Conservation (phyloP, 2,797 vertebrate species). For the Phalloptychus januarius region DNA sequence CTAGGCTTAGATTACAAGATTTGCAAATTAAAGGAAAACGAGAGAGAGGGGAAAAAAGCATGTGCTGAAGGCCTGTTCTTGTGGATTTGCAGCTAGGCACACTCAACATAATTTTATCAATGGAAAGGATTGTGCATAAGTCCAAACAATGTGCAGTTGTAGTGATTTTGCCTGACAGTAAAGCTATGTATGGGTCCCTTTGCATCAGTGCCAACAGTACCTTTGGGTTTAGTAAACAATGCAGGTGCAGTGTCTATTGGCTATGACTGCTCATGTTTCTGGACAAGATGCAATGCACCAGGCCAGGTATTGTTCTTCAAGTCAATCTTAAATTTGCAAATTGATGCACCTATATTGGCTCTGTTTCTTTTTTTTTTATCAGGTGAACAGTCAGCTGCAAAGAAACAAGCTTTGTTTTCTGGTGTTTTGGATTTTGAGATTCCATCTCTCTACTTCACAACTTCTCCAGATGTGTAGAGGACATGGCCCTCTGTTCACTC, state of each 20-base stretch:
- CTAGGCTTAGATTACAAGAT: conserved; percentile 97
- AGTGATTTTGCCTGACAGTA: conserved; percentile 75
- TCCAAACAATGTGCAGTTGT: conserved; percentile 80
- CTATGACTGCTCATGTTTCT: conserved; percentile 58
- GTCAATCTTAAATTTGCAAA: conserved; percentile 26
- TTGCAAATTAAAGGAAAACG: conserved; percentile 97
- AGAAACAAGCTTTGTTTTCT: conserved; percentile 74
- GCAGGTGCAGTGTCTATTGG: conserved; percentile 49
- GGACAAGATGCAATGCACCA: conserved; percentile 61
- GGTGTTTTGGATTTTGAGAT: conserved; percentile 62
- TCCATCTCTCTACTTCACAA: conserved; percentile 54
- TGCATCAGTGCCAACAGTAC: conserved; percentile 57
- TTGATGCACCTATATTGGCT: conserved; percentile 49
- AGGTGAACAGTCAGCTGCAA: conserved; percentile 72
- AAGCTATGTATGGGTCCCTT: conserved; percentile 61
- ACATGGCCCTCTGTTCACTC: conserved; percentile 69
- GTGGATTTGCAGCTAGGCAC: conserved; percentile 79
- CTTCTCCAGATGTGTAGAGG: conserved; percentile 75
- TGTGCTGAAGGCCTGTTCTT: conserved; percentile 81
- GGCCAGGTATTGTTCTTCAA: conserved; percentile 43
- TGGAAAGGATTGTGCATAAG: conserved; percentile 82
- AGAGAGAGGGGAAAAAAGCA: conserved; percentile 80
- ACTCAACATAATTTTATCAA: conserved; percentile 81
- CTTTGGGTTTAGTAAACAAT: conserved; percentile 69
- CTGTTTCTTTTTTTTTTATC: conserved; percentile 46